Base-by-base conservation (phyloP, 2,797 vertebrate species). In the Coendou prehensilis region DNA sequence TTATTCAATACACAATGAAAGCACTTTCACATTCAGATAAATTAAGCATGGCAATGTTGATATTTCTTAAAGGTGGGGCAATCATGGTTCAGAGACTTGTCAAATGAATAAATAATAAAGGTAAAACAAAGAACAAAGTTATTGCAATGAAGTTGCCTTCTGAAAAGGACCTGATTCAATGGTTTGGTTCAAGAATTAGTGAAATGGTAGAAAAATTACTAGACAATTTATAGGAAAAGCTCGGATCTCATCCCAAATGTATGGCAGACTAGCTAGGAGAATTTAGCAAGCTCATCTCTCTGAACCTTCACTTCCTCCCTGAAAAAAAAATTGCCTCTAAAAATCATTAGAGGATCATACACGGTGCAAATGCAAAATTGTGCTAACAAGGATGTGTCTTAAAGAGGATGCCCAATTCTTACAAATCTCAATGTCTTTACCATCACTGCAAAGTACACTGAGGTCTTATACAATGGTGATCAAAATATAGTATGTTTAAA, bases 41-140 rank as follows among this genome's bases (percentile, higher is more conserved):
- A 93, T 84, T 89, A 89, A 82, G 73, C 1, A 4, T 22, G 63
- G 33, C 33, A 17, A 0, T 78, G 41, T 87, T 91, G 69, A 50
- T 15, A 23, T 85, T 75, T 96, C 93, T 89, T 71, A 78, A 82
- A 59, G 64, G 22, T 83, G 61, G 37, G 73, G 71, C 9, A 84
- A 71, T 73, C 18, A 10, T 56, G 10, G 88, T 73, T 93, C 82
- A 90, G 57, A 96, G 76, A n/a, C 28, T 57, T 95, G 71, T 87
- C 45, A 80, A 41, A 89, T 57, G 9, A 56, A 56, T 89, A 89
- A 78, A 81, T 52, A 59, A 94, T 59, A 79, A 89, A 92, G 9
- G 41, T 75, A 47, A 75, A 75, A 50, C 41, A 83, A 71, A 84
- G 78, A 61, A 67, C 33, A 86, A 94, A 86, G 50, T 41, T 45